Conservation (phyloP, 2,797 vertebrate genomes). For the Stomatorhinus walkeri region DNA sequence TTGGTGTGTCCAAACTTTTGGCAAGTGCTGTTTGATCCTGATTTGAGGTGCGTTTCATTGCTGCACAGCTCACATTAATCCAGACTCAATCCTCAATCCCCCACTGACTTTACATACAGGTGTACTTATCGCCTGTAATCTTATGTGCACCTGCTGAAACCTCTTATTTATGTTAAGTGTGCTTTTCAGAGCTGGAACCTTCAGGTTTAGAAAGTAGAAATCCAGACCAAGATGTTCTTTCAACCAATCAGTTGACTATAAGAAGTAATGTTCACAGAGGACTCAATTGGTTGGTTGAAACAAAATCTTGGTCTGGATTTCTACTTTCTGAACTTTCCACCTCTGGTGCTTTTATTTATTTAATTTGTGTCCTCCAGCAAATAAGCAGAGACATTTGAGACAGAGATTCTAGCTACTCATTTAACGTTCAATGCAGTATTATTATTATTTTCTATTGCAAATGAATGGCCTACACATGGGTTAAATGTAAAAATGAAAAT, state of each 20-base stretch:
- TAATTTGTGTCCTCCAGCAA: background rate
- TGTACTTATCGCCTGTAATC: background rate
- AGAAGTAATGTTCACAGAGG: background rate
- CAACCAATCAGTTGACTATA: background rate
- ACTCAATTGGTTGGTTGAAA: background rate
- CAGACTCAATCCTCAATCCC: background rate
- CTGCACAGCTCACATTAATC: background rate
- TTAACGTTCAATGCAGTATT: background rate
- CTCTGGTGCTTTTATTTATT: background rate
- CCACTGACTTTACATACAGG: background rate
- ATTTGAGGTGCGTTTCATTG: background rate
- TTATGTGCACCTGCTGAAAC: background rate
- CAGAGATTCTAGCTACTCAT: background rate
- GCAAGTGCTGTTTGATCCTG: background rate
- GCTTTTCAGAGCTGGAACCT: background rate
- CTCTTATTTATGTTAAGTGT: background rate
- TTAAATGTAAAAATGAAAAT: conserved; percentile 3
- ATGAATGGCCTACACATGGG: background rate
- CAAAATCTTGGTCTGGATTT: background rate
- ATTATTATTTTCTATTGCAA: background rate
- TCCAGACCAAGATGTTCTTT: background rate
- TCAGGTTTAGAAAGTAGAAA: background rate
- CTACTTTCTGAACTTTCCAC: background rate
- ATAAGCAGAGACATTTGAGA: background rate
- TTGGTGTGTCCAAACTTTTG: background rate